Percentiles rank a stretch among this genome's conserved stretches.
Evolutionary conservation across 1,140 invertebrate species (phyloP).

Genomic region (Cryptotermes secundus): DNA sequence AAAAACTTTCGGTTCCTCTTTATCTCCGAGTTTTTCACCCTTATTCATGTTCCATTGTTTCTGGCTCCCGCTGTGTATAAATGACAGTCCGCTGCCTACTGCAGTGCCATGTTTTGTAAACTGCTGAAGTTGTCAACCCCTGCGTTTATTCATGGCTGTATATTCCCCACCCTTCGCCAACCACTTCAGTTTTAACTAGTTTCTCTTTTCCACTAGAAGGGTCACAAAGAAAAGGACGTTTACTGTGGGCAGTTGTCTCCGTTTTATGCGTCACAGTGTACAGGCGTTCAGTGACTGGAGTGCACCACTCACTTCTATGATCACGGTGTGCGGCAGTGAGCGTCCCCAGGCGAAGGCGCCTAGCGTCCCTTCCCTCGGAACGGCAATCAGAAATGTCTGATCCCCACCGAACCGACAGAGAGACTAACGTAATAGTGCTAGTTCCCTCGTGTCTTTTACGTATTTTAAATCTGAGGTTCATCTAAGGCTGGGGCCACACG

Average conservation of each 20-base stretch:
- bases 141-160: background rate
- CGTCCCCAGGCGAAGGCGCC: too few species aligned
- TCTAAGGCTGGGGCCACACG: too few species aligned
- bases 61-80: background rate
- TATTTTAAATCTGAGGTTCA: too few species aligned
- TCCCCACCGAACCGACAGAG: too few species aligned
- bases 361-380: too few species aligned
- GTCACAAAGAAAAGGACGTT: background rate
- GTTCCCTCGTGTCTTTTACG: too few species aligned
- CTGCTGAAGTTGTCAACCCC: background rate
- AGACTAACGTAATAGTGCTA: too few species aligned
- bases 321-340: too few species aligned
- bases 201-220: background rate
- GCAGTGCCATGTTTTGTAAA: conserved; percentile 7
- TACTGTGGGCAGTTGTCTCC: background rate
- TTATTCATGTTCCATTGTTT: background rate
- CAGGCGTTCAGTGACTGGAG: too few species aligned
- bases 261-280: too few species aligned
- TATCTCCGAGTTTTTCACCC: background rate
- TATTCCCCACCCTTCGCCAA: background rate
- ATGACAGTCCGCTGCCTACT: background rate
- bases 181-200: background rate
- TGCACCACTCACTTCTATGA: too few species aligned
- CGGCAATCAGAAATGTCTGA: too few species aligned
- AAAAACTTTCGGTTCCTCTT: background rate